Evolutionary conservation across 2,888 invertebrate genomes (phyloP).

Genomic region (Dasypogon diadema): DNA sequence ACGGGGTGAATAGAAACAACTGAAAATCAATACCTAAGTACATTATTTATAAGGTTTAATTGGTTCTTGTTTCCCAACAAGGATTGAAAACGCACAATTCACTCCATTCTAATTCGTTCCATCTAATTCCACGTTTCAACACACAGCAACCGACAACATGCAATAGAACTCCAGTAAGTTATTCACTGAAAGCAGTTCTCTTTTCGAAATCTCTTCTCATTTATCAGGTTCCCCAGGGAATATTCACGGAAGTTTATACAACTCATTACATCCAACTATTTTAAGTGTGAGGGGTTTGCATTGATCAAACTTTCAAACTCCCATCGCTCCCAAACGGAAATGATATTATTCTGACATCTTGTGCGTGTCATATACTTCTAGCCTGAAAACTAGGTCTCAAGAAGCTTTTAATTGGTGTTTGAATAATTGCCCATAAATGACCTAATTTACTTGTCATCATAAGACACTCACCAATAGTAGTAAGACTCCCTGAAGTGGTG

Average conservation of each 20-base stretch:
- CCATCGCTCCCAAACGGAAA: not conserved
- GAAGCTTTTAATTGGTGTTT: too few relatives aligned
- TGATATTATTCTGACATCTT: conserved; percentile 4
- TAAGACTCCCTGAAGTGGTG: too few relatives aligned
- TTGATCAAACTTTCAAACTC: conserved; percentile 43
- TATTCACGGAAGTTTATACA: conserved; percentile 19
- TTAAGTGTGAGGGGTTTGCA: not conserved
- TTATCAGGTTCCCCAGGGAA: conserved; percentile 19
- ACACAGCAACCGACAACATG: not conserved
- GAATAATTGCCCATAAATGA: too few relatives aligned
- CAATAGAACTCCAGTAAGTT: conserved; percentile 14
- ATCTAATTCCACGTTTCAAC: not conserved
- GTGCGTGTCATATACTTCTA: not conserved
- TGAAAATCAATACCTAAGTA: too few relatives aligned
- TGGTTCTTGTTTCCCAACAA: too few relatives aligned
- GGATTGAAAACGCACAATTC: too few relatives aligned
- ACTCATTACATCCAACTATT: conserved; percentile 21
- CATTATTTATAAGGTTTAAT: too few relatives aligned
- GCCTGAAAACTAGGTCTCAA: not conserved
- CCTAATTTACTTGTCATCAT: too few relatives aligned
- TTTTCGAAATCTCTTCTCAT: conserved; percentile 21
- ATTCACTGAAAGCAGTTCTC: conserved; percentile 16
- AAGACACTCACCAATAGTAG: too few relatives aligned
- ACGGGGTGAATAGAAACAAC: too few relatives aligned
- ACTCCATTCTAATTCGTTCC: too few relatives aligned